A percentile compares a stretch with the other conserved stretches of the same genome.
Evolutionary conservation across 2,113 vertebrate genomes (phyloP).

Genomic region (Aptenodytes forsteri): DNA sequence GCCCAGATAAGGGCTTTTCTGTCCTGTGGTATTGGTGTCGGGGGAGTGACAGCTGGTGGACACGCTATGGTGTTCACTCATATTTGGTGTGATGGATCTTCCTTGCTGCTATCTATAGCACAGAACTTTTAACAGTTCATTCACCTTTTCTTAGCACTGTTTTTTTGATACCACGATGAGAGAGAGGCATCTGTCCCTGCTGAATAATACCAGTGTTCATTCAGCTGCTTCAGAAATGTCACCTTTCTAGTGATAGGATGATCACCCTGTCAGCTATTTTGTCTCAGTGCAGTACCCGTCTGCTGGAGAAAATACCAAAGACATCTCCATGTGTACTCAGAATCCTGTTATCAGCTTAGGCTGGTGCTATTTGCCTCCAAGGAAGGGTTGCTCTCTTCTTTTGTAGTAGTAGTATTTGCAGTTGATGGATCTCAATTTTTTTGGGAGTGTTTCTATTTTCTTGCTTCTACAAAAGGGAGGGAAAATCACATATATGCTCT

Average conservation of each 20-base stretch:
- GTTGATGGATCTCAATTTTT: not conserved
- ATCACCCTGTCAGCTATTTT: not conserved
- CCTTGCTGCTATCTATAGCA: not conserved
- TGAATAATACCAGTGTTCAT: not conserved
- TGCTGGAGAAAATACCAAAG: not conserved
- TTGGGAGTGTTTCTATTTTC: not conserved
- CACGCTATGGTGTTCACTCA: not conserved
- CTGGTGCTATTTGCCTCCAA: not conserved
- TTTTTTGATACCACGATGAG: not conserved
- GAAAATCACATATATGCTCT: not conserved
- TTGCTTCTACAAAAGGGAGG: not conserved
- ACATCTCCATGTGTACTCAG: not conserved
- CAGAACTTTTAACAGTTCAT: not conserved
- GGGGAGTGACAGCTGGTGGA: not conserved
- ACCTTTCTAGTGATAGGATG: not conserved
- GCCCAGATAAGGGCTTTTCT: not conserved
- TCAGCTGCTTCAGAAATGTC: conserved; percentile 1
- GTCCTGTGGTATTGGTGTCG: not conserved
- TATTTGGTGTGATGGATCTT: not conserved
- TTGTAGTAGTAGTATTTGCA: not conserved
- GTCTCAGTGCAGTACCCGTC: not conserved
- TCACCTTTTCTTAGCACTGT: not conserved
- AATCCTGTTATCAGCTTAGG: not conserved
- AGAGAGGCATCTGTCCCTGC: not conserved
- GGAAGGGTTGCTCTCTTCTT: not conserved